These are phyloP conservation scores for Lepidurus couesii DNA, from an alignment of 1,140 invertebrate species.

Conservation along the genomic window DNA sequence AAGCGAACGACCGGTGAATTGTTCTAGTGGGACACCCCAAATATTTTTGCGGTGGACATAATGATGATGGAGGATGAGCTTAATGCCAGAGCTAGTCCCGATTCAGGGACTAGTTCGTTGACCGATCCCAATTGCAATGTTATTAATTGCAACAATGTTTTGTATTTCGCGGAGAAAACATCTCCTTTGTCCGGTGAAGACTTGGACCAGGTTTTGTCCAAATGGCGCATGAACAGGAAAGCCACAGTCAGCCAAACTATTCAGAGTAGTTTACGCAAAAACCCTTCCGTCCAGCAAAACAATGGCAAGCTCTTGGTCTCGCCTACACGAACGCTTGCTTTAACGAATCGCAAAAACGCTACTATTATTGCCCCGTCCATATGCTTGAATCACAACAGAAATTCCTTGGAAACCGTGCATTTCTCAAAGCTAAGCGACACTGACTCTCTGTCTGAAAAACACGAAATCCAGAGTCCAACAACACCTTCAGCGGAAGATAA, in stretches of 20 bases:
- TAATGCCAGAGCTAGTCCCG: slow-evolving; percentile 29
- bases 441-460: not conserved
- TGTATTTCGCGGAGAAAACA: not conserved
- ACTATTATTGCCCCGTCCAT: not conserved
- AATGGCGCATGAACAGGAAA: not conserved
- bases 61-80: slow-evolving; percentile 3
- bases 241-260: not conserved
- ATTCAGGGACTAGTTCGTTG: slow-evolving; percentile 33
- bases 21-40: slow-evolving; percentile 3
- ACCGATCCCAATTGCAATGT: slow-evolving; percentile 14
- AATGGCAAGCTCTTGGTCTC: not conserved
- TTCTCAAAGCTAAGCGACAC: not conserved
- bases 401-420: not conserved
- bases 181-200: not conserved
- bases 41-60: not conserved
- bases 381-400: not conserved
- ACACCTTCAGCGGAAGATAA: not conserved
- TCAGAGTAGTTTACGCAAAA: not conserved
- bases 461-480: not conserved
- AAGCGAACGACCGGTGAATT: not conserved
- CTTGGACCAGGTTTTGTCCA: not conserved
- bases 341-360: not conserved
- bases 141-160: not conserved
- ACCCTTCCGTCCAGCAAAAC: slow-evolving; percentile 20
- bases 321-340: not conserved